phyloP scores from a whole-genome alignment of 35 echinoderm and acorn worm species.

The Lytechinus pictus region DNA sequence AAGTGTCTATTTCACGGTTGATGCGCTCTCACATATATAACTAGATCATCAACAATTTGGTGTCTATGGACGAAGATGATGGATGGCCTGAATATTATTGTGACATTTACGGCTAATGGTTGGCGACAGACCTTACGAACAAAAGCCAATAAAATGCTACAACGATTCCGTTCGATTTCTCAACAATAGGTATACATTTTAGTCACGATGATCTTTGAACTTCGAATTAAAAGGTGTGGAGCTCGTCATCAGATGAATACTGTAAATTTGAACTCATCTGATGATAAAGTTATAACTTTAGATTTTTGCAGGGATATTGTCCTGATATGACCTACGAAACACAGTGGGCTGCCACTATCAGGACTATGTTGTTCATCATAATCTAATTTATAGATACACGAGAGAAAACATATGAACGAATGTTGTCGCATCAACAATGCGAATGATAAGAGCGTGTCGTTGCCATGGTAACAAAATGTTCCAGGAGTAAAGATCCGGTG shows the following conservation, averaged over 20 bases:
- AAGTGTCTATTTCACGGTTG: not conserved
- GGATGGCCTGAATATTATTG: not conserved
- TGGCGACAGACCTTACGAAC: not conserved
- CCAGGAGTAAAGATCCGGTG: not conserved
- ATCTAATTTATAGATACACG: not conserved
- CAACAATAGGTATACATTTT: not conserved
- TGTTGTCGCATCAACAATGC: not conserved
- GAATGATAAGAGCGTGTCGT: constrained; percentile 23
- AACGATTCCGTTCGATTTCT: not conserved
- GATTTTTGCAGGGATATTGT: not conserved
- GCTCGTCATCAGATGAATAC: not conserved
- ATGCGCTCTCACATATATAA: not conserved
- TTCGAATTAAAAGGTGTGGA: not conserved
- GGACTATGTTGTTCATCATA: not conserved
- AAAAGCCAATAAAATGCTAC: constrained; percentile 35
- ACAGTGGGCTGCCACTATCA: not conserved
- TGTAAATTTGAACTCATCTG: too few relatives aligned
- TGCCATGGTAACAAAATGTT: constrained; percentile 1
- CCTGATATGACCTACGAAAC: not conserved
- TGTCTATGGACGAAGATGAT: not conserved
- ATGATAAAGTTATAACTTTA: too few relatives aligned
- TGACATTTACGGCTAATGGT: not conserved
- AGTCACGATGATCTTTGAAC: not conserved
- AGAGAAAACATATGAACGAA: not conserved
- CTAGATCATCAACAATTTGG: not conserved